Evolutionary conservation across 2,797 vertebrate genomes (phyloP), one percentile per base, ranked within the genome.

Genomic region (Glyptemys insculpta): DNA sequence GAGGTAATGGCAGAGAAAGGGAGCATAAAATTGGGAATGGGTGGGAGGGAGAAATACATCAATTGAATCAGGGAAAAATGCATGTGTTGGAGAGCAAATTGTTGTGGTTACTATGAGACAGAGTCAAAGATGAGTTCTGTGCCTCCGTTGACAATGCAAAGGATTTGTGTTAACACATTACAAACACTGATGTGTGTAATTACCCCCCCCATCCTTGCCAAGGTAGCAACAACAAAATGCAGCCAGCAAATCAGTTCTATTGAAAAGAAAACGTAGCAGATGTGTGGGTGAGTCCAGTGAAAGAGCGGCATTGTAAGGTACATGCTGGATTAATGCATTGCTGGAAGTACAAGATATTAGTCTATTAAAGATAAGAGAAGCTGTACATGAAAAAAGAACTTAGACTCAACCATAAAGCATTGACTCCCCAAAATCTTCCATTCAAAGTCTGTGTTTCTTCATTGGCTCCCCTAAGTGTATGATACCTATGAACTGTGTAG

Each of bases 91-190:
- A 79, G 54, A 68, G 68, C 62, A 90, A 86, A 72, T 88, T 89
- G 79, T 85, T 47, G 87, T 88, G 76, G 82, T 95, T 96, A 57
- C 83, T 94, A n/a, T 79, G 89, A 96, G 82, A 37, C 59, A 52
- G 78, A 86, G 82, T 85, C 90, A 72, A 91, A 96, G 81, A 90
- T 59, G 31, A 14, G 49, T 53, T 89, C 68, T 89, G 93, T 68
- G 79, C 87, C 85, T 95, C 0, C 0, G 34, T 68, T 1, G 1
- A 1, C n/a, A 57, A 21, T 16, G 12, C 57, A 80, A 49, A 74
- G 88, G 74, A 85, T 86, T 83, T 92, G 76, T 85, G 41, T 90
- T 92, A 81, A 50, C 86, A 34, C 31, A 14, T 65, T 91, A 44
- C 59, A 81, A 57, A 47, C 65, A 87, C n/a, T 90, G 56, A 59